A percentile compares a stretch with the other conserved stretches of the same genome.
phyloP scores from a whole-genome alignment of 2,888 invertebrate species.

The Ophioninae sp. region DNA sequence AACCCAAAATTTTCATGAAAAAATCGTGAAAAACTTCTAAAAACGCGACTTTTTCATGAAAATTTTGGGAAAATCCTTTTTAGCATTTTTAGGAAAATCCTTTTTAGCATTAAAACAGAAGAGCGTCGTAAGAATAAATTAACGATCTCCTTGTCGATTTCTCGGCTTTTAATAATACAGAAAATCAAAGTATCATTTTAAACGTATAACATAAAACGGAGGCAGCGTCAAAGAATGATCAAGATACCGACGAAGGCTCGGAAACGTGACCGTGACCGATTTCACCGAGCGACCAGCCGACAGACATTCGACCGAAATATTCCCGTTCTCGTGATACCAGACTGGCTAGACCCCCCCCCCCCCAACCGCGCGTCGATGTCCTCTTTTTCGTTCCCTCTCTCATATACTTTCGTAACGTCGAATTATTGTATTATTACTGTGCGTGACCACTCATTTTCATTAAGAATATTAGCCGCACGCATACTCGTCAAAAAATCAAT shows the following conservation, averaged over 20 bases:
- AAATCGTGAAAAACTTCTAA: too few relatives aligned
- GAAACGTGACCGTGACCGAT: constrained; percentile 62
- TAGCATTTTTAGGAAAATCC: too few relatives aligned
- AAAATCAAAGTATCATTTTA: constrained; percentile 11
- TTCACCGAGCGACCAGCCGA: constrained; percentile 51
- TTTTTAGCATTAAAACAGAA: not conserved
- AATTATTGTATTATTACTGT: constrained; percentile 40
- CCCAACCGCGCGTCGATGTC: not conserved
- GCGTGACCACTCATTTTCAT: constrained; percentile 49
- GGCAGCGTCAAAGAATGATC: constrained; percentile 43
- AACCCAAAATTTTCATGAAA: too few relatives aligned
- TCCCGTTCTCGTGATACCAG: constrained; percentile 40
- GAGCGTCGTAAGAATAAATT: not conserved
- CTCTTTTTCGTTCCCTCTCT: not conserved
- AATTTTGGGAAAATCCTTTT: too few relatives aligned
- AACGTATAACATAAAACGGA: constrained; percentile 5
- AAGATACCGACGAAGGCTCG: constrained; percentile 47
- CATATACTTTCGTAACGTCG: constrained; percentile 5
- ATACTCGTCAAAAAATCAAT: not conserved
- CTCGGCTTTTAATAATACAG: not conserved
- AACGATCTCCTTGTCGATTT: not conserved
- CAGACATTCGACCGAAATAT: constrained; percentile 56
- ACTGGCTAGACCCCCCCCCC: constrained; percentile 25
- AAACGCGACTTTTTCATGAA: too few relatives aligned
- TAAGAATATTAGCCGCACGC: constrained; percentile 2